Evolutionary conservation across 2,888 invertebrate genomes (phyloP).

Genomic region (Laothoe populi): DNA sequence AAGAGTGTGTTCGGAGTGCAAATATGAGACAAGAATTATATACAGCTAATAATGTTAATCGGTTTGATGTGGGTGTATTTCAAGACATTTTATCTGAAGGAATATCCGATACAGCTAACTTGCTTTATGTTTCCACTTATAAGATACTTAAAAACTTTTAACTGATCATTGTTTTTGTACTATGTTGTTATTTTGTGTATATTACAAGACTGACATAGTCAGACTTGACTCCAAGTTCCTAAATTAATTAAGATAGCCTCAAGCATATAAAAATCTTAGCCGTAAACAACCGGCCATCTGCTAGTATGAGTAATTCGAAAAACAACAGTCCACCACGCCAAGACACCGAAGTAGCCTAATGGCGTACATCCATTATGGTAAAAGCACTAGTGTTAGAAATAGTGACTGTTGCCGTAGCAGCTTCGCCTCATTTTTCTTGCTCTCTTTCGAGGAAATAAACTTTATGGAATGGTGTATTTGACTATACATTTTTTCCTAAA

Average conservation of each 20-base stretch:
- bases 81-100: no score
- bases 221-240: no score
- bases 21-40: background rate
- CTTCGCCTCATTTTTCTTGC: slow-evolving; percentile 60
- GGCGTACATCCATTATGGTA: slow-evolving; percentile 60
- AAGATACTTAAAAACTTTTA: no score
- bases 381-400: slow-evolving; percentile 59
- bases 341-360: slow-evolving; percentile 27
- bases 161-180: no score
- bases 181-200: no score
- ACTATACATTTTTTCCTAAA: slow-evolving; percentile 22
- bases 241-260: no score
- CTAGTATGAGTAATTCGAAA: slow-evolving; percentile 22
- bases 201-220: no score
- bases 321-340: slow-evolving; percentile 18
- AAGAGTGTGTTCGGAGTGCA: background rate
- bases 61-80: no score
- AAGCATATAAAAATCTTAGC: background rate
- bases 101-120: no score
- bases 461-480: slow-evolving; percentile 18
- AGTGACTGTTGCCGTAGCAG: slow-evolving; percentile 53
- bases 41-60: background rate
- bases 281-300: background rate
- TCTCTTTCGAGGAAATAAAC: slow-evolving; percentile 26
- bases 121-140: no score